Evolutionary conservation across 2,113 vertebrate species (phyloP).

Genomic region (Rostratula benghalensis): DNA sequence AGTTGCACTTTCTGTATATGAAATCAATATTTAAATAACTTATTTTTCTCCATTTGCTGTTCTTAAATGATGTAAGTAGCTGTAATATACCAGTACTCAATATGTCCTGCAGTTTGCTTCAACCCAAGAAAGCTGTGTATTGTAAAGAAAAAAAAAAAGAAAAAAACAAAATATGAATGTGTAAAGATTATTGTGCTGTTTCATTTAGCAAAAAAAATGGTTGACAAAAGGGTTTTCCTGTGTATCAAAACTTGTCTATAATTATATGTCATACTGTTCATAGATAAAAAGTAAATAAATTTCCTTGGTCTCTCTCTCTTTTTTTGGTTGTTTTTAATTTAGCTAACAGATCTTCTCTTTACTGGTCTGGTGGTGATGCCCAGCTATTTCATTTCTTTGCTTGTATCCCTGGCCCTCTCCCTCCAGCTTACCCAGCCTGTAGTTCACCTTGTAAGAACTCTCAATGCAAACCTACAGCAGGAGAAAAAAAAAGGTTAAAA

Average conservation of each 20-base stretch:
- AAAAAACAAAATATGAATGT: slow-evolving; percentile 72
- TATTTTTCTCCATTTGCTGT: slow-evolving; percentile 94
- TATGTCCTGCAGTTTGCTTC: slow-evolving; percentile 89
- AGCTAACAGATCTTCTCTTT: background rate
- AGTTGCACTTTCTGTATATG: slow-evolving; percentile 99
- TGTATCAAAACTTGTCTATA: slow-evolving; percentile 95
- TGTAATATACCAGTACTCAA: slow-evolving; percentile 96
- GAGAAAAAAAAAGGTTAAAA: background rate
- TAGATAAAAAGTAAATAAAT: slow-evolving; percentile 82
- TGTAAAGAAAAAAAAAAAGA: slow-evolving; percentile 87
- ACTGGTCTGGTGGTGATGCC: background rate
- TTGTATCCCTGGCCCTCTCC: background rate
- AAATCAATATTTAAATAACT: slow-evolving; percentile 99
- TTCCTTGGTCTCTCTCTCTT: slow-evolving; percentile 65
- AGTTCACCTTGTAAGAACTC: background rate
- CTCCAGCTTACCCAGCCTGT: background rate
- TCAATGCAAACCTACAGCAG: background rate
- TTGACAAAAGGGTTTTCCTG: slow-evolving; percentile 90
- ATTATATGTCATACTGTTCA: slow-evolving; percentile 91
- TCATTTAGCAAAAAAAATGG: slow-evolving; percentile 90
- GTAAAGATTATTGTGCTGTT: slow-evolving; percentile 95
- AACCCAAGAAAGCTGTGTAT: slow-evolving; percentile 87
- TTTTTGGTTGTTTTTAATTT: background rate
- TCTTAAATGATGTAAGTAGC: slow-evolving; percentile 96
- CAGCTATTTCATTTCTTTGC: background rate